Evolutionary conservation across 2,888 invertebrate species (phyloP).

Genomic region (Cylindroiulus punctatus): DNA sequence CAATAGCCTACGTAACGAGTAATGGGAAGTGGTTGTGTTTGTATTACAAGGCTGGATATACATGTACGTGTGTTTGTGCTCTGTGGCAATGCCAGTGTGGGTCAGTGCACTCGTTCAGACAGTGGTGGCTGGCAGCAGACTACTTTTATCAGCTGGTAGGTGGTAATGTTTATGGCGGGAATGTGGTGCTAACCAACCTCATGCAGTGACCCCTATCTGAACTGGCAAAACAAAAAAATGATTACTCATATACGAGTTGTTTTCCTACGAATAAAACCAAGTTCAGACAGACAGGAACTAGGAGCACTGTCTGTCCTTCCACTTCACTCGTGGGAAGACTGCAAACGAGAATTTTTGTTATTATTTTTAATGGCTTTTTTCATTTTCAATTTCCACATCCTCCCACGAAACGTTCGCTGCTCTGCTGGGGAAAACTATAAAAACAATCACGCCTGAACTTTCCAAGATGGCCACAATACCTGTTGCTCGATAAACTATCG

Average conservation of each 20-base stretch:
- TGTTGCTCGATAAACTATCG: no score
- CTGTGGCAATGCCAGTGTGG: conserved; percentile 28
- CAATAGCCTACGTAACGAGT: no score
- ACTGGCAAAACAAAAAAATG: conserved; percentile 32
- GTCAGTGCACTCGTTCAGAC: conserved; percentile 43
- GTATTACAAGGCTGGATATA: no score
- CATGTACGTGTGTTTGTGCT: background rate
- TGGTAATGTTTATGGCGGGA: conserved; percentile 47
- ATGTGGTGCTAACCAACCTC: conserved; percentile 46
- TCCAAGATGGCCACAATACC: no score
- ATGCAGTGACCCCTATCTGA: conserved; percentile 41
- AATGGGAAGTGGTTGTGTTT: no score
- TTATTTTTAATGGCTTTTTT: conserved; percentile 32
- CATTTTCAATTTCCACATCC: background rate
- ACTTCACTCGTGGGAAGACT: conserved; percentile 26
- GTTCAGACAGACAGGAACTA: conserved; percentile 38
- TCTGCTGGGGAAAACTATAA: background rate
- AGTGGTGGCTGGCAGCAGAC: conserved; percentile 24
- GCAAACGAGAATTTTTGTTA: background rate
- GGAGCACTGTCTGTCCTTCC: background rate
- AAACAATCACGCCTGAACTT: background rate
- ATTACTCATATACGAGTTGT: background rate
- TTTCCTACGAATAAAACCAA: conserved; percentile 26
- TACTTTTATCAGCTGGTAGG: conserved; percentile 45
- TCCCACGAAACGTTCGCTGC: background rate